Evolutionary conservation across 2,797 vertebrate species (phyloP).

Genomic region (Avahi laniger): DNA sequence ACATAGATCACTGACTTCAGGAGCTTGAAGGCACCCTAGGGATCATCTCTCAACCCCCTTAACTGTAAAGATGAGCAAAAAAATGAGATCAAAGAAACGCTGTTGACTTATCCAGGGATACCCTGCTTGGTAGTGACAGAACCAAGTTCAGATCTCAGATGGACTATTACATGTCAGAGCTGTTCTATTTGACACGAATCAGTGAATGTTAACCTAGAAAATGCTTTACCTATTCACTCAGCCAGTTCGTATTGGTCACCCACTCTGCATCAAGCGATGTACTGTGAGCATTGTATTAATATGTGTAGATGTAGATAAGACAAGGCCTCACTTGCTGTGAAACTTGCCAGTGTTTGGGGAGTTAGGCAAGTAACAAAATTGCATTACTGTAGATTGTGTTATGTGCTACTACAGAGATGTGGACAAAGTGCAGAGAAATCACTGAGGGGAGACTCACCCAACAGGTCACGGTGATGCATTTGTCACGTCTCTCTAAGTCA

Average conservation of each 20-base stretch:
- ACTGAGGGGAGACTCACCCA: background rate
- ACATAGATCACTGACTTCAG: constrained; percentile 5
- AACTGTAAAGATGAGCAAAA: background rate
- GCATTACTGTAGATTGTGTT: background rate
- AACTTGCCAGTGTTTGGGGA: background rate
- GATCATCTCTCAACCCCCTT: background rate
- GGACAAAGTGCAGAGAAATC: background rate
- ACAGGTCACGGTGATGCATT: background rate
- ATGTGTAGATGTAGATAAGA: background rate
- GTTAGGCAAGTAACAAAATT: background rate
- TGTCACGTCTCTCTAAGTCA: background rate
- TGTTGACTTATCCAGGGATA: constrained; percentile 35
- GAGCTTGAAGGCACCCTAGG: constrained; percentile 10
- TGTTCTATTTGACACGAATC: background rate
- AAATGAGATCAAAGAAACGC: background rate
- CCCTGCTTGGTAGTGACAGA: background rate
- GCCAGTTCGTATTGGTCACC: background rate
- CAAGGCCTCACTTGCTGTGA: background rate
- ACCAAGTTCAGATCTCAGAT: background rate
- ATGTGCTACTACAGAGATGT: background rate
- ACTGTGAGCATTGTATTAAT: background rate
- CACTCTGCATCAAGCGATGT: background rate
- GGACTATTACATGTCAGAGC: background rate
- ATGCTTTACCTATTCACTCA: background rate
- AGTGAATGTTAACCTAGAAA: background rate